A percentile compares a stretch with the other conserved stretches of the same genome.
Evolutionary conservation across 1,140 invertebrate genomes (phyloP).

Genomic region (Calliopsis andreniformis): DNA sequence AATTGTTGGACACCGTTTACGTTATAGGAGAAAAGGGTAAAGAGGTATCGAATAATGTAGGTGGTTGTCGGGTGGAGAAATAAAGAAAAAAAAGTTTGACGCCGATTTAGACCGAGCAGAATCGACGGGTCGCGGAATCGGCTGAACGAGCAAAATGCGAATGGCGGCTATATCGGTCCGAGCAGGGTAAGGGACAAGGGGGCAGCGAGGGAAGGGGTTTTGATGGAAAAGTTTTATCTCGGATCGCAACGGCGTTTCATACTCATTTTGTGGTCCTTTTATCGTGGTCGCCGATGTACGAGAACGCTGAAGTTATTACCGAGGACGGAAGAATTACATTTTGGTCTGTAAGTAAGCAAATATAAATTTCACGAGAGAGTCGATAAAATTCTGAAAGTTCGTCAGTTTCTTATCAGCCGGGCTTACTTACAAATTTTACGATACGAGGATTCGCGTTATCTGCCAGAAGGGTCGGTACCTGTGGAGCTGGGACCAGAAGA

Average conservation of each 20-base stretch:
- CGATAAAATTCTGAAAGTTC: conserved; percentile 41
- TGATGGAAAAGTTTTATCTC: conserved; percentile 49
- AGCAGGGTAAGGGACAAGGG: neutral
- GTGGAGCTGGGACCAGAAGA: neutral
- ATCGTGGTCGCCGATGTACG: conserved; percentile 3
- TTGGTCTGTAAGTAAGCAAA: conserved; percentile 34
- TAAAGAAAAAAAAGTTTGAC: conserved; percentile 15
- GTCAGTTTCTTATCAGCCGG: conserved; percentile 15
- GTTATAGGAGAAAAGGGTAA: neutral
- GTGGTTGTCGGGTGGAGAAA: neutral
- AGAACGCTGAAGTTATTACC: conserved; percentile 27
- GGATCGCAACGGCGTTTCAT: conserved; percentile 34
- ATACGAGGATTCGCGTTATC: neutral
- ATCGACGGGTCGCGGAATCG: conserved; percentile 28
- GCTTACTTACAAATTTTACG: conserved; percentile 10
- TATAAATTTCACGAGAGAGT: conserved; percentile 32
- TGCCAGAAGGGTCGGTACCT: neutral
- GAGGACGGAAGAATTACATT: conserved; percentile 4
- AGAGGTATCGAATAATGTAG: neutral
- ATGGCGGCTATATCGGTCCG: conserved; percentile 1
- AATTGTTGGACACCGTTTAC: neutral
- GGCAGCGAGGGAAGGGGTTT: neutral
- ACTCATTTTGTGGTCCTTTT: conserved; percentile 37
- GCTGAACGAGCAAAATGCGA: conserved; percentile 31
- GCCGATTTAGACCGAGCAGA: conserved; percentile 22